Base-by-base conservation (phyloP, 2,113 vertebrate species). In the Stigmatopora argus region DNA sequence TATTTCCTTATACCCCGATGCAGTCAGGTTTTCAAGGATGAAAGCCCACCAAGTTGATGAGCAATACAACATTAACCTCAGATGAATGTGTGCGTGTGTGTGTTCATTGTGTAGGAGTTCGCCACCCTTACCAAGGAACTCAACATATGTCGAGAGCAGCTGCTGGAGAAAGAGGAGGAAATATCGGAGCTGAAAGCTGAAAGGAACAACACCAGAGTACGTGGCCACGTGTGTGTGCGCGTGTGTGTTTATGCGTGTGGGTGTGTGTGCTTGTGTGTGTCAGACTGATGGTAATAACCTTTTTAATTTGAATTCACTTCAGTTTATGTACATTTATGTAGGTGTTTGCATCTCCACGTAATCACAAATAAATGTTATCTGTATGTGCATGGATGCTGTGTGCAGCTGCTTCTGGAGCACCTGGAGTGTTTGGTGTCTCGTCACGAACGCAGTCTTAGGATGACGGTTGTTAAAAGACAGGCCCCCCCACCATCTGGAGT, bases 391-490 rank as follows among this genome's bases (percentile, higher is more conserved):
- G 34, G 72, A 34, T 67, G 51, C 35, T 53, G 64, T 60, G 63
- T 67, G 34, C 89, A 98, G 95, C 90, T 98, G 78, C 87, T 98
- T 80, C 81, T 98, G 83, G 95, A 98, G 83, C 96, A 98, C 88
- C 90, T 98, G 92, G 96, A 98, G 90, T 98, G 96, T 89, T 87
- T 98, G 81, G 96, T 98, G 85, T 95, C 96, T 7, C 91, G 96
- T 76, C 96, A 98, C 55, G 96, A 98, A 81, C 92, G 95, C 68
- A 96, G 94, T 21, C 87, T 98, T 80, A 91, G 96, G 84, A 95
- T 98, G 96, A 98, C 96, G 0, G 96, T 98, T 89, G 95, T 98
- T 77, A 98, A 98, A 80, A 93, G 95, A 46, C 96, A 98, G 86
- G 93, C 95, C 35, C 96, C 97, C 78, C 94, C 95, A 0, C 94